Percentiles rank a stretch among this genome's conserved stretches.
These are phyloP conservation scores for Rhinoderma darwinii DNA, from an alignment of 2,113 vertebrate genomes.

Conservation along the genomic window DNA sequence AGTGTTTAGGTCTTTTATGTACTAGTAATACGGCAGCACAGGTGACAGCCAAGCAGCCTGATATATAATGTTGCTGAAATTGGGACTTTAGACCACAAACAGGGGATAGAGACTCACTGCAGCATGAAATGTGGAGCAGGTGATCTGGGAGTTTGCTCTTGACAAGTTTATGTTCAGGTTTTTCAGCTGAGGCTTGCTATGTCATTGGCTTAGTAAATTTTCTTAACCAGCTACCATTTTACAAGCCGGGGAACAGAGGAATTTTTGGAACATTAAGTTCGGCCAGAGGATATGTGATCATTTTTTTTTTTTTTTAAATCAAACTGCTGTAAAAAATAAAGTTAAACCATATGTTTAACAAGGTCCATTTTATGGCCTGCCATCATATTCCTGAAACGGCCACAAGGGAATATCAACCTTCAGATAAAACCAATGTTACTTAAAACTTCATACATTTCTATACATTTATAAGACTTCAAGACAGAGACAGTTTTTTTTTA, in stretches of 20 bases:
- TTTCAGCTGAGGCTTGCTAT: constrained; percentile 55
- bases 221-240: constrained; percentile 55
- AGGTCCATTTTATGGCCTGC: not conserved
- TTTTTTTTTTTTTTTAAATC: not conserved
- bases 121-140: constrained; percentile 57
- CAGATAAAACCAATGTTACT: not conserved
- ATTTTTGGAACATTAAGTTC: constrained; percentile 30
- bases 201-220: constrained; percentile 59
- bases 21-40: constrained; percentile 31
- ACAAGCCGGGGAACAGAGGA: constrained; percentile 24
- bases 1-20: constrained; percentile 42
- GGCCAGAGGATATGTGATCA: constrained; percentile 27
- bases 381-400: not conserved
- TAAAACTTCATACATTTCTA: not conserved
- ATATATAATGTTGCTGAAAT: constrained; percentile 57
- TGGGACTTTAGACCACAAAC: constrained; percentile 56
- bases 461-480: not conserved
- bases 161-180: constrained; percentile 56
- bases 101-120: constrained; percentile 54
- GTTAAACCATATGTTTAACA: not conserved
- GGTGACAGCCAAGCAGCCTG: constrained; percentile 44
- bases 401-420: not conserved
- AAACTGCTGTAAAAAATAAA: not conserved
- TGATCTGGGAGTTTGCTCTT: constrained; percentile 54
- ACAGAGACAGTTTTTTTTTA: not conserved